Conservation (phyloP, 2,888 invertebrate genomes). For the Amblyjoppa proteus region DNA sequence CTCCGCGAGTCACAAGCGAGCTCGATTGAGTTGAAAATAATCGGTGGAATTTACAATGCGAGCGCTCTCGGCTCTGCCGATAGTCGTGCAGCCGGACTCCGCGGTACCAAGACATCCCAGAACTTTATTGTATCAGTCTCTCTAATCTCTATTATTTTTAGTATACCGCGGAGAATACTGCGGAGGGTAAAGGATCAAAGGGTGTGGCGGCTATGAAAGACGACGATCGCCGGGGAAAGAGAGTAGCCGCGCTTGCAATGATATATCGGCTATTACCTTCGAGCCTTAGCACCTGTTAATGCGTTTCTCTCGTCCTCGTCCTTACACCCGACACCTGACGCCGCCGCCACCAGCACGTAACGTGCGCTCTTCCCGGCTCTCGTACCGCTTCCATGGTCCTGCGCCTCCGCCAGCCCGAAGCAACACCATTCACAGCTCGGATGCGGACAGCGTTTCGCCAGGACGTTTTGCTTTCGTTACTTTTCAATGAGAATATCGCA, state of each 20-base stretch:
- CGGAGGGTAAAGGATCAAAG: constrained; percentile 64
- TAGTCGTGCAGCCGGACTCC: background rate
- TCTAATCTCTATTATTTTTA: constrained; percentile 58
- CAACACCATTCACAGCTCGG: constrained; percentile 37
- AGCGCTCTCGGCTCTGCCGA: background rate
- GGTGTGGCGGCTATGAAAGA: constrained; percentile 63
- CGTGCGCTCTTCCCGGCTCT: constrained; percentile 44
- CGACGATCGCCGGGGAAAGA: constrained; percentile 67
- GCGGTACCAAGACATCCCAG: constrained; percentile 36
- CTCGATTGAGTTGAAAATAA: constrained; percentile 20
- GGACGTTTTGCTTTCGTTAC: constrained; percentile 76
- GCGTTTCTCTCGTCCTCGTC: constrained; percentile 78
- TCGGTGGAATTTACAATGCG: constrained; percentile 23
- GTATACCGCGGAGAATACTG: constrained; percentile 34
- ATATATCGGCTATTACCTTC: constrained; percentile 81
- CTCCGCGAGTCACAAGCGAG: constrained; percentile 41
- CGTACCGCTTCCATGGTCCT: constrained; percentile 49
- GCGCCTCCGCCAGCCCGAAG: background rate
- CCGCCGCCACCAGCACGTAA: constrained; percentile 60
- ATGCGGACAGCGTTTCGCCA: constrained; percentile 37
- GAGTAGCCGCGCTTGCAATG: constrained; percentile 74
- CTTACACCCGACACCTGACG: constrained; percentile 78
- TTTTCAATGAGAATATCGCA: constrained; percentile 77
- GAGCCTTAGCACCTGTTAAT: constrained; percentile 81
- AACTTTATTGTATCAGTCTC: constrained; percentile 41